Evolutionary conservation across 2,888 invertebrate species (phyloP), one percentile per base, ranked within the genome.

Genomic region (Pasiphila rectangulata): DNA sequence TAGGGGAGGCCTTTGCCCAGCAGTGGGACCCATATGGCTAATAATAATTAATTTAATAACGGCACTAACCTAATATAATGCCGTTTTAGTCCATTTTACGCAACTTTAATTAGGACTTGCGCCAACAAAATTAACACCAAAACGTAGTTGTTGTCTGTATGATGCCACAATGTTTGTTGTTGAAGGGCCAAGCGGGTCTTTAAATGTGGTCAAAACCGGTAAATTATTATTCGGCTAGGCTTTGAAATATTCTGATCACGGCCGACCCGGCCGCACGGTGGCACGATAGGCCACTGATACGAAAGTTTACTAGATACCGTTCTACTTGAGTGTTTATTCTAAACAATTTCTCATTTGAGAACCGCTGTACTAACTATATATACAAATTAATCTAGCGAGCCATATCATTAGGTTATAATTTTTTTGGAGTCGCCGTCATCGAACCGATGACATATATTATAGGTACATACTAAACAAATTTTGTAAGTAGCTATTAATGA

Each of bases 221-320:
- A 47, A 43, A 51, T 46, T 27, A 41, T 34, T 29, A 52, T 41
- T 48, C 44, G 30, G 10, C 32, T 44, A 37, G 38, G 53, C 41
- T 67, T 63, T 66, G 55, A 55, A 59, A 61, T 67, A 76, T 77
- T 70, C 75, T 19, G 51, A 46, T 61, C 76, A 75, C 71, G 75
- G 46, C 40, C 65, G 70, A 69, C 72, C 72, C 56, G 47, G 44
- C 39, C 41, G 37, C 36, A 38, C 45, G 40, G 46, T 48, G 42
- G 38, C 52, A 54, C 55, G 43, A 46, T 58, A 55, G 36, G 46
- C 50, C 45, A 46, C 43, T 52, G 56, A 52, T 50, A 62, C 62
- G 65, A 63, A 54, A 56, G 58, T 57, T 54, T 48, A 39, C 53
- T 55, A 51, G 56, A 58, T 57, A 59, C 57, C 57, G 59, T 61